These are phyloP conservation scores for Erynnis tages DNA, from an alignment of 2,888 invertebrate species.

Conservation along the genomic window DNA sequence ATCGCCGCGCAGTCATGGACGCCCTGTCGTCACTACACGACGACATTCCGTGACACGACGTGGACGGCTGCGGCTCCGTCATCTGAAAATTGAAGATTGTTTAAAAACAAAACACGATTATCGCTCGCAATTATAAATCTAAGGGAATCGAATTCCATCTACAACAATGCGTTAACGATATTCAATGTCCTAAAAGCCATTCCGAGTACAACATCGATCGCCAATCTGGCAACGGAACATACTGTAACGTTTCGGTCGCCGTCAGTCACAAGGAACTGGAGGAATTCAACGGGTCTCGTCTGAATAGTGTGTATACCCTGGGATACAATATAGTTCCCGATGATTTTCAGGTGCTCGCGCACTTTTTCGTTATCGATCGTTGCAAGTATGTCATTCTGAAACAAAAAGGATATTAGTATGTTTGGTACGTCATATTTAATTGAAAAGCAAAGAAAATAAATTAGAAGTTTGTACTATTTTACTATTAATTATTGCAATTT, in stretches of 20 bases:
- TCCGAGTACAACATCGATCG: constrained; percentile 5
- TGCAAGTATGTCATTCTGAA: neutral
- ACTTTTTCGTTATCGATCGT: neutral
- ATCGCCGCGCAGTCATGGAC: neutral
- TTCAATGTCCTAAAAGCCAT: constrained; percentile 4
- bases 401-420: neutral
- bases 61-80: neutral
- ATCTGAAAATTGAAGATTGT: neutral
- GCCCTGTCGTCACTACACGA: neutral
- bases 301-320: neutral
- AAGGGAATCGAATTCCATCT: neutral
- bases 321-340: neutral
- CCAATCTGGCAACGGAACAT: neutral
- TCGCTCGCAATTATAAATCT: neutral
- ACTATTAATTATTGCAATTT: no score
- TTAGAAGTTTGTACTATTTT: no score
- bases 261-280: neutral
- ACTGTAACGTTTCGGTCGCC: neutral
- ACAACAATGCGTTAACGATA: neutral
- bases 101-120: neutral
- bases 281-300: constrained; percentile 1
- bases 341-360: neutral
- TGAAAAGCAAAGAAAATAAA: neutral
- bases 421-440: neutral
- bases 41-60: no score